A percentile compares a stretch with the other conserved stretches of the same genome.
phyloP scores from a whole-genome alignment of 2,113 vertebrate genomes.

The Serranochromis macrocephalus region DNA sequence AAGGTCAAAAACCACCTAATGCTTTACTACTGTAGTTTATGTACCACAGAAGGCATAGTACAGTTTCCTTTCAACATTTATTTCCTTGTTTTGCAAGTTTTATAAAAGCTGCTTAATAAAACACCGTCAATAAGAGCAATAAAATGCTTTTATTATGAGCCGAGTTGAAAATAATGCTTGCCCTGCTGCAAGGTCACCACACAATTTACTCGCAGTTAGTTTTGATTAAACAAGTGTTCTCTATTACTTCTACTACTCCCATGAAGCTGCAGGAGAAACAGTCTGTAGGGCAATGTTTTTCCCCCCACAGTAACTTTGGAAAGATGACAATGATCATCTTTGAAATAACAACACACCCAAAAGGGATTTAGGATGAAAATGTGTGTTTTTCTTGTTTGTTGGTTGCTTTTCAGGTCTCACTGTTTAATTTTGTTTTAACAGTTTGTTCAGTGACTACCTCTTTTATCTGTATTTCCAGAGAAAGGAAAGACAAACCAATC shows the following conservation, averaged over 20 bases:
- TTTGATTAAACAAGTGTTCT: slow-evolving; percentile 5
- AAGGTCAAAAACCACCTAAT: not conserved
- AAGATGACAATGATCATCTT: not conserved
- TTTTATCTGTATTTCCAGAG: slow-evolving; percentile 36
- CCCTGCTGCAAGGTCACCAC: not conserved
- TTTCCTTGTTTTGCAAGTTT: not conserved
- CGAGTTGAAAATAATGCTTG: not conserved
- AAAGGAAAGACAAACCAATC: not conserved
- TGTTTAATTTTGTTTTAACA: not conserved
- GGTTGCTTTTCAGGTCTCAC: not conserved
- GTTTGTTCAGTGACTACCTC: not conserved
- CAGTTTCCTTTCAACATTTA: not conserved
- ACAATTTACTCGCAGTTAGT: not conserved
- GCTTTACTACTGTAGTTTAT: not conserved
- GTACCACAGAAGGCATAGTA: not conserved
- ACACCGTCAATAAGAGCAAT: not conserved
- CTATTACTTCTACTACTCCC: not conserved
- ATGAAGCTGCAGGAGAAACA: not conserved
- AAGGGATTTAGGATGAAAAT: not conserved
- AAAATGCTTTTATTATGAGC: not conserved
- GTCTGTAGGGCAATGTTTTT: not conserved
- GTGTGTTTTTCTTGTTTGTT: not conserved
- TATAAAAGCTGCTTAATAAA: not conserved
- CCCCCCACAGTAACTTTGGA: not conserved
- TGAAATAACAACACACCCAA: not conserved